Evolutionary conservation across 2,113 vertebrate species (phyloP), one percentile per base, ranked within the genome.

Genomic region (Pithys albifrons): DNA sequence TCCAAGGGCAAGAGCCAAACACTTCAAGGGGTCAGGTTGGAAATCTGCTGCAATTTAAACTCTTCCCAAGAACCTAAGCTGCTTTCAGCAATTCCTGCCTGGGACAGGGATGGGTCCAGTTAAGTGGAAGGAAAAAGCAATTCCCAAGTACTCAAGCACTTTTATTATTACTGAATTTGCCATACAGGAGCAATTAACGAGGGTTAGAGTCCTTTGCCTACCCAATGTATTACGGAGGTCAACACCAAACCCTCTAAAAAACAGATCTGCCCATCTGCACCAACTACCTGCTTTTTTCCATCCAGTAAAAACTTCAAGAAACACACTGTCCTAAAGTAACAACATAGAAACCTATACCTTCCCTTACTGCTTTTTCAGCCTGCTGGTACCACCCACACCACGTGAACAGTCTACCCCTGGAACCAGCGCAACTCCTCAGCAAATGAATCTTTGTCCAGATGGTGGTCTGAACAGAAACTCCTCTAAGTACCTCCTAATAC

Each of bases 391-490:
- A 77, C 33, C 52, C 14, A 7, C 4, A 3, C 13, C 41, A 58
- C 29, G 12, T 9, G 16, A 91, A 70, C 8, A 39, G 52, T 46
- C 61, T 64, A 69, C 10, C 76, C 39, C 65, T 46, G 33, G 46
- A 95, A 85, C 25, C 7, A 7, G 37, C 2, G 0, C 35, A 80
- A 49, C 72, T 89, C 25, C 72, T 61, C 65, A 59, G 62, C 37
- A 94, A 90, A 94, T 41, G 8, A 85, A 93, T 91, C 84, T 73
- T 87, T 66, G 83, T 93, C 97, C 98, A 98, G 97, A 98, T 98
- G 97, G 98, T 86, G 74, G 73, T 91, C 89, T 95, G 96, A 91
- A 97, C 95, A 97, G 90, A 95, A 97, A 96, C 95, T 82, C 72
- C 48, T 89, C n/a, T 94, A 97, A 96, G 91, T 92, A 97, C 75